Percentiles rank a stretch among this genome's conserved stretches.
Evolutionary conservation across 1,140 invertebrate species (phyloP).

Genomic region (Micrasema longulum): DNA sequence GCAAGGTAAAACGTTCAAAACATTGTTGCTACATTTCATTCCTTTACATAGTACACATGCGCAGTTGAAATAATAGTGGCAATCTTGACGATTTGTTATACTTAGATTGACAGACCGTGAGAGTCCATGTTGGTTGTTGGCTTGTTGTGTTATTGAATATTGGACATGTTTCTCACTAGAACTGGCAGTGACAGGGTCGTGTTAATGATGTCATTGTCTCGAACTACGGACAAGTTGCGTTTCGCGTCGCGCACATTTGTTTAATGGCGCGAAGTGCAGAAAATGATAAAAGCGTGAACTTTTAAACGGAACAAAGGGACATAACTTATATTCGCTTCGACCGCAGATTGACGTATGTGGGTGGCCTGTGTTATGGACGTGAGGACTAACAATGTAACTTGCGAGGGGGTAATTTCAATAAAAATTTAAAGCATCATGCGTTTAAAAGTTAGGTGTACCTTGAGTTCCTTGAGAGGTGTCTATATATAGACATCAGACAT

Average conservation of each 20-base stretch:
- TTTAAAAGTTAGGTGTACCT: background rate
- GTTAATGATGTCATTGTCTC: slow-evolving; percentile 19
- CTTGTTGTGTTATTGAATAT: slow-evolving; percentile 6
- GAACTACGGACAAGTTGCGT: background rate
- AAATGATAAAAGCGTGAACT: slow-evolving; percentile 9
- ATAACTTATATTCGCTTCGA: background rate
- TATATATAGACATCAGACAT: background rate
- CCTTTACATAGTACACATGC: background rate
- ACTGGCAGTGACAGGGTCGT: background rate
- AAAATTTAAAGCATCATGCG: background rate
- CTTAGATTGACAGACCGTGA: slow-evolving; percentile 14
- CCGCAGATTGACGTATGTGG: slow-evolving; percentile 4
- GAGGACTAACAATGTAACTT: background rate
- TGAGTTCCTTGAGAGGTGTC: background rate
- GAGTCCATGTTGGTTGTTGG: background rate
- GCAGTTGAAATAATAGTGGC: slow-evolving; percentile 8
- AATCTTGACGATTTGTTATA: slow-evolving; percentile 28
- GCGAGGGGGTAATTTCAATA: background rate
- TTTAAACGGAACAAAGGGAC: slow-evolving; percentile 3
- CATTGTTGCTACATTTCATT: no score
- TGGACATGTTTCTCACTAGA: background rate
- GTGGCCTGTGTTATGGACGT: slow-evolving; percentile 1
- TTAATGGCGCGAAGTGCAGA: background rate
- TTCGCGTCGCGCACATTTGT: background rate
- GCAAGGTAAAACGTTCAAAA: background rate